Evolutionary conservation across 2,113 vertebrate species (phyloP).

Genomic region (Tinamus guttatus): DNA sequence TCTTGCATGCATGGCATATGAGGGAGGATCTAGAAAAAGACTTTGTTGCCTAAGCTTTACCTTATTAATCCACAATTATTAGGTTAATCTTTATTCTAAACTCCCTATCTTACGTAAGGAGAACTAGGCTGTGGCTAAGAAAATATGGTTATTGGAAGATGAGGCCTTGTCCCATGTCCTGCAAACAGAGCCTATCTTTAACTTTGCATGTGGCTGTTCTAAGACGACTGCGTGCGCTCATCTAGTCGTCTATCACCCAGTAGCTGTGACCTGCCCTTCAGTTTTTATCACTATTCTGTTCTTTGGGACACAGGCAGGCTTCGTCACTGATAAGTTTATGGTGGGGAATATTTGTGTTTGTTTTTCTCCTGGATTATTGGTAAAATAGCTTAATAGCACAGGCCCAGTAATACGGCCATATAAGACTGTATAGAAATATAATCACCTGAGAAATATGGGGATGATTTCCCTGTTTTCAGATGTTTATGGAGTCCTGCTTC

Average conservation of each 20-base stretch:
- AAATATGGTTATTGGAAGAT: not conserved
- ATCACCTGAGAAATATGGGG: not conserved
- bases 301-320: not conserved
- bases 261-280: not conserved
- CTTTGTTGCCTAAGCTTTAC: not conserved
- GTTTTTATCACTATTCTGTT: not conserved
- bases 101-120: not conserved
- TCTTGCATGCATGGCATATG: not conserved
- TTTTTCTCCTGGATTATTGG: not conserved
- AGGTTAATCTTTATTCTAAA: not conserved
- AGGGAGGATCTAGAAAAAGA: not conserved
- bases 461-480: not conserved
- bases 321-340: not conserved
- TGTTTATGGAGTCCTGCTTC: not conserved
- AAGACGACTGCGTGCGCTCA: not conserved
- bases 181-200: not conserved
- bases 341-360: not conserved
- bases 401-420: not conserved
- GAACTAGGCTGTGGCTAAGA: not conserved
- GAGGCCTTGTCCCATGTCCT: not conserved
- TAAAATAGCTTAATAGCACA: not conserved
- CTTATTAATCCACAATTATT: not conserved
- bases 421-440: not conserved
- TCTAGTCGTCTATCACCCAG: not conserved
- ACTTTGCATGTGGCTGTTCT: not conserved